These are phyloP conservation scores for Tupaia tana DNA, from an alignment of 2,113 vertebrate species.

Conservation along the genomic window DNA sequence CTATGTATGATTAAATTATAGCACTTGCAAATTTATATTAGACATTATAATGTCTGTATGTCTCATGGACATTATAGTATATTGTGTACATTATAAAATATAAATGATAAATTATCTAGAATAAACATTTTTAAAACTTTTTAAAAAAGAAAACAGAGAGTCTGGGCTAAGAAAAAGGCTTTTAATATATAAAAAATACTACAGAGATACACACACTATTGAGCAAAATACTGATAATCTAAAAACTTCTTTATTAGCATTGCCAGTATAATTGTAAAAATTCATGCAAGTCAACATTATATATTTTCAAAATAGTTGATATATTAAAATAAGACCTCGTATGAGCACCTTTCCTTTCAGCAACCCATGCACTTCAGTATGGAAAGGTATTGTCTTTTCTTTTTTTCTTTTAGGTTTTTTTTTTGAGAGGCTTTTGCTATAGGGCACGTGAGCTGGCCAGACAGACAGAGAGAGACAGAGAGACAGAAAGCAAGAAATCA, in stretches of 20 bases:
- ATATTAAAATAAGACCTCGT: background rate
- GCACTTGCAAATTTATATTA: too few relatives aligned
- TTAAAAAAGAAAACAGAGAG: background rate
- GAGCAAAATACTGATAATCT: background rate
- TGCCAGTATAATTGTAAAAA: background rate
- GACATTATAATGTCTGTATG: too few relatives aligned
- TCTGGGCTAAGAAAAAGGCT: background rate
- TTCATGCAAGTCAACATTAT: background rate
- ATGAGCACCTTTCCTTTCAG: background rate
- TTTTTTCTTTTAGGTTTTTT: too few relatives aligned
- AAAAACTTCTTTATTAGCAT: background rate
- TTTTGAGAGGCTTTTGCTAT: too few relatives aligned
- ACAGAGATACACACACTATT: background rate
- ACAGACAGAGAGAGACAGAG: too few relatives aligned
- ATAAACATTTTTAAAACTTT: background rate
- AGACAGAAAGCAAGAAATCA: too few relatives aligned
- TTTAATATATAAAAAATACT: background rate
- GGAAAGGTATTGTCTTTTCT: background rate
- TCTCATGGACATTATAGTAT: too few relatives aligned
- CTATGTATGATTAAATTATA: too few relatives aligned
- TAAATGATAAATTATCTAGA: too few relatives aligned
- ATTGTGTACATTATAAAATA: too few relatives aligned
- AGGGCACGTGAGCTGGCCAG: too few relatives aligned
- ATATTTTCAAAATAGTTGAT: background rate
- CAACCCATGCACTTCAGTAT: background rate